phyloP scores from a whole-genome alignment of 2,888 invertebrate species.

The Seira musarum region DNA sequence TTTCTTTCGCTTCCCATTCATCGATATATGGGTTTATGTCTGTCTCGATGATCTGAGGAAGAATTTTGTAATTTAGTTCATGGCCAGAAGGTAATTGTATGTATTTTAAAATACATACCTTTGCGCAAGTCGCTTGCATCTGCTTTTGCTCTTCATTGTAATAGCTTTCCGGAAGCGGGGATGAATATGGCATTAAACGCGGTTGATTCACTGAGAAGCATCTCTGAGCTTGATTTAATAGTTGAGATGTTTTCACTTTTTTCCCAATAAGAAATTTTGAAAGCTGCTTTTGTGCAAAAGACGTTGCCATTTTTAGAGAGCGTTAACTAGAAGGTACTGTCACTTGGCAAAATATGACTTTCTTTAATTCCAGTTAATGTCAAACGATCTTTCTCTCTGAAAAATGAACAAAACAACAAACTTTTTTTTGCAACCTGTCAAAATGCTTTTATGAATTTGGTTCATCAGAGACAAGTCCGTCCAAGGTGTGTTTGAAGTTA shows the following conservation, averaged over 20 bases:
- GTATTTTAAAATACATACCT: conserved; percentile 49
- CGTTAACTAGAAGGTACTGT: too few relatives aligned
- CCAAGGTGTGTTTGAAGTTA: too few relatives aligned
- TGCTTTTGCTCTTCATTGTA: conserved; percentile 68
- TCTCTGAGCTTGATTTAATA: neutral
- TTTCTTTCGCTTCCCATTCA: conserved; percentile 74
- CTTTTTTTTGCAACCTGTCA: too few relatives aligned
- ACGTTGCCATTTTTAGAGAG: neutral
- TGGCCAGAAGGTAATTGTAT: neutral
- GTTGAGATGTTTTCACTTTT: neutral
- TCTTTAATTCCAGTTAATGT: too few relatives aligned
- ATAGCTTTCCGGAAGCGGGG: conserved; percentile 62
- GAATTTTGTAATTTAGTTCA: neutral
- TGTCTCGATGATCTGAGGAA: conserved; percentile 73
- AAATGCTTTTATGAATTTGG: too few relatives aligned
- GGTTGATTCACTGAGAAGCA: conserved; percentile 25
- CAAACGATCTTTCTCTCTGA: too few relatives aligned
- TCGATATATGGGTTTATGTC: conserved; percentile 76
- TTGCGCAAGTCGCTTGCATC: conserved; percentile 65
- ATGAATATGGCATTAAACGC: conserved; percentile 32
- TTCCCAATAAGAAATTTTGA: neutral
- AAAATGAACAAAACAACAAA: too few relatives aligned
- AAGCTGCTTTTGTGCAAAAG: neutral
- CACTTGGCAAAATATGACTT: too few relatives aligned
- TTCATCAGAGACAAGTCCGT: too few relatives aligned